These are phyloP conservation scores for Epizoanthus ramosus DNA, from an alignment of 92 coral and sea anemone genomes.

Conservation along the genomic window DNA sequence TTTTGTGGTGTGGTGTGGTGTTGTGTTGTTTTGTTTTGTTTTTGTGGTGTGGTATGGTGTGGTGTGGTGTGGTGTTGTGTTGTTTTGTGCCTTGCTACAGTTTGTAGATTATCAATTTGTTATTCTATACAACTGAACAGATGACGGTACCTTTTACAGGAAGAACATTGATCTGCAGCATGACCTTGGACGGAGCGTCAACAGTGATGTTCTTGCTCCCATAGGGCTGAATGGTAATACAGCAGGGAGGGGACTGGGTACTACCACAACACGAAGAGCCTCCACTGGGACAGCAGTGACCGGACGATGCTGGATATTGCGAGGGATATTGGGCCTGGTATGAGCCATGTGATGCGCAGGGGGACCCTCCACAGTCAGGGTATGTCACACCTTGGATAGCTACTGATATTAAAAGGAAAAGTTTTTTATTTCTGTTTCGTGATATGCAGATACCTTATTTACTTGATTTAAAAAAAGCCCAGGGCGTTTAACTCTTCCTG, in stretches of 20 bases:
- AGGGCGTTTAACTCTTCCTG: too few relatives aligned
- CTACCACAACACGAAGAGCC: slow-evolving; percentile 23
- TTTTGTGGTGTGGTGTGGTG: neutral
- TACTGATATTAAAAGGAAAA: slow-evolving; percentile 12
- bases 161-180: slow-evolving; percentile 30
- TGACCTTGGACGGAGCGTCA: slow-evolving; percentile 33
- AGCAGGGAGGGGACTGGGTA: slow-evolving; percentile 20
- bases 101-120: neutral
- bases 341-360: slow-evolving; percentile 16
- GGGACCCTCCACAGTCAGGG: slow-evolving; percentile 38
- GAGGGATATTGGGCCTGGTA: neutral
- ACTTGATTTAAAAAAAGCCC: too few relatives aligned
- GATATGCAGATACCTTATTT: too few relatives aligned
- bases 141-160: slow-evolving; percentile 10
- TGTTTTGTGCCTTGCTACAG: neutral
- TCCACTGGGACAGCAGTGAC: slow-evolving; percentile 33
- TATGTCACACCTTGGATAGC: slow-evolving; percentile 30
- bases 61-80: neutral
- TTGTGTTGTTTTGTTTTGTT: neutral
- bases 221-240: slow-evolving; percentile 14
- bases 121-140: neutral
- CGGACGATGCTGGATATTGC: neutral
- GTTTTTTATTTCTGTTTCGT: neutral
- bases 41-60: neutral
- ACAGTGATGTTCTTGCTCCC: slow-evolving; percentile 30